Base-by-base conservation (phyloP, 1,140 invertebrate species). In the Rhagoletis pomonella region DNA sequence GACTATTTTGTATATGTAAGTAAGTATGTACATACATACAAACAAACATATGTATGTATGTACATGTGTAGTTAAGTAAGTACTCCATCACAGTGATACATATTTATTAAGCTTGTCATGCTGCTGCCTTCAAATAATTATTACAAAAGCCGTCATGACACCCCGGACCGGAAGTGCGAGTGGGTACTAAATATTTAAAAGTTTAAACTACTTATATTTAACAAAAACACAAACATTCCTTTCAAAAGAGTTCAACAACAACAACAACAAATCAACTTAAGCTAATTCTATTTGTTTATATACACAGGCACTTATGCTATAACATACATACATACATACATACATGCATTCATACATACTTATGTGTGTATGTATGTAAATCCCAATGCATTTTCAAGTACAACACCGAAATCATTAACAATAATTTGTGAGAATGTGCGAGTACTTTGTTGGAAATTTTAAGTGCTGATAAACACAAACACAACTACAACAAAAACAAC, bases 71-170 rank as follows among this genome's bases (percentile, higher is more conserved):
- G 29, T 29, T 29, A 55, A 55, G 42, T 81, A 19, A 81, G 9
- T 81, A 81, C 50, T 81, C 12, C 73, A 81, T 19, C 73, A 81
- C 42, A 81, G 73, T 81, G 73, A 81, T 81, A 55, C 29, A 29
- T 29, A 29, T 81, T 81, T 81, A 81, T 81, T 81, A 81, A 81
- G 73, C 73, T 29, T 55, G 73, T 81, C 73, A 81, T 81, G 73
- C 1, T 17, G 47, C 47, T 81, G 73, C 73, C 73, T 81, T 29
- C 64, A 12, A 29, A 29, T 0, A 29, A 0, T 29, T 29, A 29
- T 14, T 62, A 81, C 44, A 55, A 55, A 58, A 50, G 73, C 50
- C 50, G 10, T 55, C 73, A 81, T 81, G 73, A 29, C 73, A 58
- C 5, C 29, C 29, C 29, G 29, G 29, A 29, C 29, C 29, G 10